Conservation (phyloP, 2,888 invertebrate genomes). For the Diaphora mendica region DNA sequence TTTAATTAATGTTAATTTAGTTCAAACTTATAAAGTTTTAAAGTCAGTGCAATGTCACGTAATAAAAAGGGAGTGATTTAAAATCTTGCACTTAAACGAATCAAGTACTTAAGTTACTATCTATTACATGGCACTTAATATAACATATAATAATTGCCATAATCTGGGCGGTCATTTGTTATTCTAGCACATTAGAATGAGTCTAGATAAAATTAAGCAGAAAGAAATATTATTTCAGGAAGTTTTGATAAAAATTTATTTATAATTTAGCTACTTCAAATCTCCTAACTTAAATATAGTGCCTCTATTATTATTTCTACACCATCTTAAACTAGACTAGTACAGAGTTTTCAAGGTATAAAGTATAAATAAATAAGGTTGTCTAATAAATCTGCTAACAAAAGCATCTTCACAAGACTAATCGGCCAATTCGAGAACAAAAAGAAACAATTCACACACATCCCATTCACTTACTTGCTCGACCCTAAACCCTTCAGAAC, state of each 20-base stretch:
- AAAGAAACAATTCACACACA: conserved; percentile 26
- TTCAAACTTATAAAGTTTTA: neutral
- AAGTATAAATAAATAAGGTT: neutral
- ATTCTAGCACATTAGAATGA: neutral
- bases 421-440: conserved; percentile 10
- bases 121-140: too few relatives aligned
- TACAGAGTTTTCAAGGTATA: neutral
- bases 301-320: neutral
- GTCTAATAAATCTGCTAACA: neutral
- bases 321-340: neutral
- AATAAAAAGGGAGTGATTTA: neutral
- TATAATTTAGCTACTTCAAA: too few relatives aligned
- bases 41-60: neutral
- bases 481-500: conserved; percentile 28
- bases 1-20: neutral
- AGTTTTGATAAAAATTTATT: too few relatives aligned
- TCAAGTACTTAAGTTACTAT: too few relatives aligned
- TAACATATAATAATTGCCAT: too few relatives aligned
- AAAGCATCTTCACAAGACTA: conserved; percentile 4
- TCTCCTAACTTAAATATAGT: too few relatives aligned
- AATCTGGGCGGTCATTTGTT: neutral
- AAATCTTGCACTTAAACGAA: neutral
- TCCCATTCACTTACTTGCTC: conserved; percentile 13
- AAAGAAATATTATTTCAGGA: too few relatives aligned
- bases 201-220: too few relatives aligned